These are phyloP conservation scores for Leptodactylus fallax DNA, from an alignment of 2,797 vertebrate species.

Conservation along the genomic window DNA sequence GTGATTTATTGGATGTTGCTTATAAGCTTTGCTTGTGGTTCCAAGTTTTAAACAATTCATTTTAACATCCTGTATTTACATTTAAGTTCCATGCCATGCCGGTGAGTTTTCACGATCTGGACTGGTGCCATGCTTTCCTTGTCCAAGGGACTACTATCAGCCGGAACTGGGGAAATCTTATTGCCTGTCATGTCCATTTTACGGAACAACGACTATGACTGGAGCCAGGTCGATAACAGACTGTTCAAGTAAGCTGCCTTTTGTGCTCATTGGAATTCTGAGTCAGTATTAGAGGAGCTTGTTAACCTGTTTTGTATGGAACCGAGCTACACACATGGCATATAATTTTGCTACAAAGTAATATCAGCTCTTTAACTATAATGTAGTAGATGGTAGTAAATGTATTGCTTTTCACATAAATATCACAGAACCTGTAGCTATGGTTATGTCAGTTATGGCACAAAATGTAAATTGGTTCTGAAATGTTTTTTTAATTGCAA, in stretches of 20 bases:
- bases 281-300: constrained; percentile 28
- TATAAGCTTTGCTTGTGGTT: not conserved
- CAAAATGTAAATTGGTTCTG: not conserved
- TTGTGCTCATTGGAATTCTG: constrained; percentile 46
- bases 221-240: constrained; percentile 91
- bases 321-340: constrained; percentile 1
- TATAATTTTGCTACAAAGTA: constrained; percentile 27
- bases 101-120: constrained; percentile 96
- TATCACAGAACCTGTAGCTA: not conserved
- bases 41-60: constrained; percentile 22
- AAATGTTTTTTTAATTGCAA: not conserved
- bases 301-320: constrained; percentile 44
- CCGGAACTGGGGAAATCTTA: constrained; percentile 92
- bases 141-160: constrained; percentile 96
- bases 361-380: not conserved
- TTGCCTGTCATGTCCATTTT: constrained; percentile 95
- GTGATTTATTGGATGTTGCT: not conserved
- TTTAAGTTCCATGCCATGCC: constrained; percentile 87
- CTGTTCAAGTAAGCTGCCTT: constrained; percentile 90
- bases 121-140: constrained; percentile 91
- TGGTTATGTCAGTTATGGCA: not conserved
- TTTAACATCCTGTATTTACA: constrained; percentile 37
- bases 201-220: constrained; percentile 89
- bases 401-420: not conserved
- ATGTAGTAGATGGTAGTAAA: not conserved